Evolutionary conservation across 2,797 vertebrate genomes (phyloP), one percentile per base, ranked within the genome.

Genomic region (Notolabrus celidotus): DNA sequence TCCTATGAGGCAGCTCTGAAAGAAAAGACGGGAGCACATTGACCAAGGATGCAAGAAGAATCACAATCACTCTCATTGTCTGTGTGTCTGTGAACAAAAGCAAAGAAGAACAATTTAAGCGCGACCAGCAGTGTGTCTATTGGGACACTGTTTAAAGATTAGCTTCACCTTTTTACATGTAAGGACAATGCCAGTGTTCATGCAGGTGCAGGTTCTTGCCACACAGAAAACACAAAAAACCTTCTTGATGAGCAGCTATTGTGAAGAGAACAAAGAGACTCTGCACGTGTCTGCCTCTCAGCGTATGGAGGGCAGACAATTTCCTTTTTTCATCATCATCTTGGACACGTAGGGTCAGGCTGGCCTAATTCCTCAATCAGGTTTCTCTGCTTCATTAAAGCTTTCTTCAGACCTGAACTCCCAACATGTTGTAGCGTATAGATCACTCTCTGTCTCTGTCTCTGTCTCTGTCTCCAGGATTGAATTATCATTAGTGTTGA

Each of bases 401-500:
- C 27, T 39, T 64, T 54, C 55, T 71, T 38, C 55, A 51, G 38
- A 16, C 4, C 46, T 25, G 64, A 63, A 23, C 12, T 2, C 74
- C 25, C 57, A 73, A 65, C 63, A 57, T 22, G 63, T 43, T 72
- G 50, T 29, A 41, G 59, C 49, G 27, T 25, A 56, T 70, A 57
- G 52, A 78, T 83, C 67, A 56, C 47, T 54, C 52, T 49, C 47
- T 45, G 42, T 56, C 57, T 82, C 47, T 17, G 22, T 54, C 52
- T 49, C 47, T 45, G 42, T 56, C 57, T 82, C 47, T 17, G 22
- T 64, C 51, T 25, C 47, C 60, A 22, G 67, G 67, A 86, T 80
- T 85, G 75, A 79, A 83, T 52, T 59, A 67, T 71, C 75, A 80
- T 86, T 80, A 77, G 69, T 74, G 80, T 81, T 81, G 65, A 68